These are phyloP conservation scores for Chloroceryle inda DNA, from an alignment of 2,797 vertebrate species.

Conservation along the genomic window DNA sequence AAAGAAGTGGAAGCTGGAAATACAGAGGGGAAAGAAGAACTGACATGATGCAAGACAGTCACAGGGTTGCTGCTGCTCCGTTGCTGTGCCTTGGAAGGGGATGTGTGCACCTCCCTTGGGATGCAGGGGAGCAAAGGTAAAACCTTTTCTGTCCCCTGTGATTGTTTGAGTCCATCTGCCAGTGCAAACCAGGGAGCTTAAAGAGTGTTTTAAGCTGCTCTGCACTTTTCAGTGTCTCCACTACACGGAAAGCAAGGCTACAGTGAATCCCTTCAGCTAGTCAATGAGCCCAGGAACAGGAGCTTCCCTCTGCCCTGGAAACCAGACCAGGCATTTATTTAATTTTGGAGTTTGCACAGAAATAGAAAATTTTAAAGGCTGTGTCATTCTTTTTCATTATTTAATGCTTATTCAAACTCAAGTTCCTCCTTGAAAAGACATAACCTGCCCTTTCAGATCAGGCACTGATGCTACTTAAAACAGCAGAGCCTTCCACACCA, in stretches of 20 bases:
- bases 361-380: background rate
- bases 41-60: background rate
- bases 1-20: background rate
- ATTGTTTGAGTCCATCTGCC: background rate
- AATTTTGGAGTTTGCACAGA: background rate
- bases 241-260: background rate
- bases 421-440: background rate
- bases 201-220: background rate
- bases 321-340: background rate
- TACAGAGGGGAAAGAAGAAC: background rate
- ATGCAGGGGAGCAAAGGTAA: background rate
- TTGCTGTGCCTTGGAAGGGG: background rate
- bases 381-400: background rate
- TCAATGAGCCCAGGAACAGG: background rate
- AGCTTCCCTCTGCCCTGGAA: background rate
- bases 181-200: background rate
- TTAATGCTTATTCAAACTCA: background rate
- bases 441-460: background rate
- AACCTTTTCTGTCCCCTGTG: background rate
- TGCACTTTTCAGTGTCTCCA: background rate
- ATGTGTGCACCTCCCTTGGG: background rate
- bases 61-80: background rate
- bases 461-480: accelerated
- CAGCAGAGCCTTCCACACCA: background rate
- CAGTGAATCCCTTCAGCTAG: background rate